A percentile compares a stretch with the other conserved stretches of the same genome.
These are phyloP conservation scores for Eucera pruinosa DNA, from an alignment of 2,888 invertebrate species.

Conservation along the genomic window DNA sequence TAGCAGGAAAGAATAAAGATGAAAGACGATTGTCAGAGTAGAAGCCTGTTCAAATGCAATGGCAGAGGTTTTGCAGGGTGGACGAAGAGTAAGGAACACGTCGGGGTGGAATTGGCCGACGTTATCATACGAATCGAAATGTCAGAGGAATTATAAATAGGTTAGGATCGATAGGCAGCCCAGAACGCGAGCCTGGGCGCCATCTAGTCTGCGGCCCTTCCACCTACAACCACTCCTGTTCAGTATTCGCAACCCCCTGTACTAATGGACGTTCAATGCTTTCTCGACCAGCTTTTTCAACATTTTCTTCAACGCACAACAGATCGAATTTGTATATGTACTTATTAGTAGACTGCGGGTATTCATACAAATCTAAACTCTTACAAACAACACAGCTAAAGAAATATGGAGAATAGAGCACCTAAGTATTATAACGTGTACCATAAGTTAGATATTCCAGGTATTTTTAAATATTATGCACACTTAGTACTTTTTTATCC, in stretches of 20 bases:
- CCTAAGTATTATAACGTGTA: too few relatives aligned
- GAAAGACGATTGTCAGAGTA: neutral
- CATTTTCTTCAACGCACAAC: too few relatives aligned
- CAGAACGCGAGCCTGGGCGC: constrained; percentile 78
- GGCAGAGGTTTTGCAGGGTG: neutral
- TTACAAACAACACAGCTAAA: too few relatives aligned
- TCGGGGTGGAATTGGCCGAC: constrained; percentile 46
- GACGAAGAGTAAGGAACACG: neutral
- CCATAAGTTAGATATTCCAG: too few relatives aligned
- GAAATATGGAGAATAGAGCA: too few relatives aligned
- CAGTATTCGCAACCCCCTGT: constrained; percentile 62
- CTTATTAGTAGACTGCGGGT: too few relatives aligned
- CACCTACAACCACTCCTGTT: constrained; percentile 56
- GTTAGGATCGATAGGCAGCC: constrained; percentile 81
- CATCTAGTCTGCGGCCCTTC: constrained; percentile 80
- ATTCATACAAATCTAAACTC: too few relatives aligned
- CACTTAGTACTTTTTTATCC: too few relatives aligned
- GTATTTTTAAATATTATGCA: too few relatives aligned
- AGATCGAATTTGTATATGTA: too few relatives aligned
- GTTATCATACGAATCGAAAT: constrained; percentile 79
- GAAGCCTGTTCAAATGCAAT: neutral
- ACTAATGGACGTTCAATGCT: constrained; percentile 30
- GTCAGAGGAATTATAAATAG: constrained; percentile 82
- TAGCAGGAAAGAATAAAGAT: neutral
- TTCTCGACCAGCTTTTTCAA: too few relatives aligned